These are phyloP conservation scores for Anas georgica DNA, from an alignment of 2,797 vertebrate species.

Conservation along the genomic window DNA sequence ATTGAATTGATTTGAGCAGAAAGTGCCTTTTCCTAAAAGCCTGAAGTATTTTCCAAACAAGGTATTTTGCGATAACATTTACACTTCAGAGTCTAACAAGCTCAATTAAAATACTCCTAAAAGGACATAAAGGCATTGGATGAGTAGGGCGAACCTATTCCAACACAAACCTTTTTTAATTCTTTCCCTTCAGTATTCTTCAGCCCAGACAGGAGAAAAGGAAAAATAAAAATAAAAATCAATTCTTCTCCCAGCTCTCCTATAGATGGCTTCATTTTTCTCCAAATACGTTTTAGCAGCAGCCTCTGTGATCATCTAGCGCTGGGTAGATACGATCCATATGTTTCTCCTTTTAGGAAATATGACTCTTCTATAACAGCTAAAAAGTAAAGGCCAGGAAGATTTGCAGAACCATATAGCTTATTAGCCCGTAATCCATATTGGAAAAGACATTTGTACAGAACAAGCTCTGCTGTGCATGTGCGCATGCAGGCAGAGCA, in stretches of 20 bases:
- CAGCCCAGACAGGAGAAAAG: background rate
- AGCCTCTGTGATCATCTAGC: slow-evolving; percentile 24
- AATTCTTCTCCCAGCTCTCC: background rate
- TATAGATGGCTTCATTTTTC: slow-evolving; percentile 19
- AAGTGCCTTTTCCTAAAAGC: background rate
- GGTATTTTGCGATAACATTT: slow-evolving; percentile 11
- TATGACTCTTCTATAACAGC: slow-evolving; percentile 23
- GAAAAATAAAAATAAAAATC: background rate
- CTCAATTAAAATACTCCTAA: background rate
- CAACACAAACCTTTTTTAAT: background rate
- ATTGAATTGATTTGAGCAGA: background rate
- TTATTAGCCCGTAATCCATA: slow-evolving; percentile 52
- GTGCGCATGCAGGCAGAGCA: slow-evolving; percentile 77
- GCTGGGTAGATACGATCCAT: slow-evolving; percentile 31
- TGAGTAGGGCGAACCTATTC: background rate
- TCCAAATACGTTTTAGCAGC: background rate
- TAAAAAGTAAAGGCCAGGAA: slow-evolving; percentile 56
- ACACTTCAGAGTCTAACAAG: background rate
- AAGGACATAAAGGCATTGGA: background rate
- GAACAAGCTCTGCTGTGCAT: background rate
- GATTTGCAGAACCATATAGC: slow-evolving; percentile 57
- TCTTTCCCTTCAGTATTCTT: background rate
- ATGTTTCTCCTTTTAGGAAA: slow-evolving; percentile 63
- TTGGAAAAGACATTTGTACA: slow-evolving; percentile 27
- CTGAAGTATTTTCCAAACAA: background rate